Evolutionary conservation across 2,113 vertebrate genomes (phyloP), one percentile per base, ranked within the genome.

Genomic region (Spilogale gracilis): DNA sequence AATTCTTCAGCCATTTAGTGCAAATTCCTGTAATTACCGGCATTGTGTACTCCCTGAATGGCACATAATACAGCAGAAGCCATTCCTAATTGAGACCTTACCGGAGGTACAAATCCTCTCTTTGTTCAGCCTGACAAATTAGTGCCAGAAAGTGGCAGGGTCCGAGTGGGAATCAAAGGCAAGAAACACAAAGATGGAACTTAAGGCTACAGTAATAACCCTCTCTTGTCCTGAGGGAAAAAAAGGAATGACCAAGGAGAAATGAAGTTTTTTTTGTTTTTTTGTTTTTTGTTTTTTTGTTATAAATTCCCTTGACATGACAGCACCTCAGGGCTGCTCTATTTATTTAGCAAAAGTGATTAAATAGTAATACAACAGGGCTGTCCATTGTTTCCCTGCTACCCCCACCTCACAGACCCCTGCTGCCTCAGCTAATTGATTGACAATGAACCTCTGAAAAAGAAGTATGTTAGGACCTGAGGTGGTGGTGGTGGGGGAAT

Each of bases 41-140:
- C 99, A 99, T 99, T 99, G 99, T 99, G 99, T 99, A 98, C 97
- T 97, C 92, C 97, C 98, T 99, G 99, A 99, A 99, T 99, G 98
- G 99, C 98, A 97, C 98, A 99, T 98, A 99, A 99, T 99, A 95
- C 98, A 98, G 98, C 99, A 99, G 98, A 99, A 99, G 99, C 99
- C 98, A 99, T 99, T 99, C 99, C 99, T 99, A 99, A 99, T 99
- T 99, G 99, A 99, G 99, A 99, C 99, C 99, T 99, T 99, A 99
- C 99, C 99, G 99, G 99, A 99, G 99, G 99, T 99, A 99, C 99
- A 99, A 99, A 99, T 99, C 99, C 99, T 98, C 98, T 98, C 98
- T 99, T 99, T 99, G 99, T 99, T 99, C 98, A 86, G 98, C 98
- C 98, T 99, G 99, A 99, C 99, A 99, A 99, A 99, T 99, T 99